A percentile compares a stretch with the other conserved stretches of the same genome.
Evolutionary conservation across 1,140 invertebrate genomes (phyloP).

Genomic region (Stegodyphus mimosarum): DNA sequence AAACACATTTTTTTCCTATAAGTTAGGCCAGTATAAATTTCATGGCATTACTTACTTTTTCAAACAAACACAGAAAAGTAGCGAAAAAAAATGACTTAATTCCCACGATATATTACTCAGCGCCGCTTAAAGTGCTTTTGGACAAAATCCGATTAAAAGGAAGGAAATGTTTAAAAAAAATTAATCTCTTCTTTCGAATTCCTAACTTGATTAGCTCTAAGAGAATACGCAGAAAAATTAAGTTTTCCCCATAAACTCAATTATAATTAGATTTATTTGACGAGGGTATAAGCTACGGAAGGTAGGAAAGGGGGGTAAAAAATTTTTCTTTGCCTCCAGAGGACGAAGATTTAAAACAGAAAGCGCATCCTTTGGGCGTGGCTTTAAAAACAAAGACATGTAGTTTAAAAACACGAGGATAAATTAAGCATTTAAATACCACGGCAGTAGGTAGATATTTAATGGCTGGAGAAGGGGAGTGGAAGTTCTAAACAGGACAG

Average conservation of each 20-base stretch:
- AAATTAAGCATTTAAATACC: not conserved
- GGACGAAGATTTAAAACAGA: not conserved
- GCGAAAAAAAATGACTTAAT: too few species aligned
- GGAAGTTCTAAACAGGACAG: too few species aligned
- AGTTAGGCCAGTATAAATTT: too few species aligned
- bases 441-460: too few species aligned
- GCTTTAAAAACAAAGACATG: conserved; percentile 15
- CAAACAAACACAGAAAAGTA: too few species aligned
- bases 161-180: conserved; percentile 14
- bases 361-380: conserved; percentile 21
- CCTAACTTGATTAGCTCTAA: conserved; percentile 26
- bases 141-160: conserved; percentile 37
- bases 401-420: not conserved
- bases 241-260: conserved; percentile 7
- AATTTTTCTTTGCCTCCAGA: not conserved
- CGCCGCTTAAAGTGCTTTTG: not conserved
- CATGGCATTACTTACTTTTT: too few species aligned
- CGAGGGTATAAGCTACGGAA: not conserved
- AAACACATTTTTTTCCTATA: too few species aligned
- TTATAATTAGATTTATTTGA: conserved; percentile 49
- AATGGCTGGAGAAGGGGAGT: too few species aligned
- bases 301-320: not conserved
- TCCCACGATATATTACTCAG: too few species aligned
- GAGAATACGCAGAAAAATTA: conserved; percentile 8
- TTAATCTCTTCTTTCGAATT: not conserved